Evolutionary conservation across 2,888 invertebrate genomes (phyloP), one percentile per base, ranked within the genome.

Genomic region (Zelleria hepariella): DNA sequence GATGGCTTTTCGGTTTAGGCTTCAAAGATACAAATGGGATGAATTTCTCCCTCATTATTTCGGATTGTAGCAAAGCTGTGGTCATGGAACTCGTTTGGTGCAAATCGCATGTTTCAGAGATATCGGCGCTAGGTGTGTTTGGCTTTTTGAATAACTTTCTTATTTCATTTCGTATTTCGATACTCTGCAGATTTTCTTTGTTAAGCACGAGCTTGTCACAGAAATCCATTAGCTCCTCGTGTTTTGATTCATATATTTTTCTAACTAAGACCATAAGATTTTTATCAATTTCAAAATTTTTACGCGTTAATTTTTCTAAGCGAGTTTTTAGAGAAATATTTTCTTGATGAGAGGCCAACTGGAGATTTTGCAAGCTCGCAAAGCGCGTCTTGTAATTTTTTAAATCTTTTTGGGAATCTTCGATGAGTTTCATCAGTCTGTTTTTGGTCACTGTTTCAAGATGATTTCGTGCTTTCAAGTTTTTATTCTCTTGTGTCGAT

Each of bases 401-500:
- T 21, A 82, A 3, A 82, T 74, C 66, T 62, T 73, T 78, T 56
- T 82, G 74, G 0, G 75, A 73, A 15, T 75, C 73, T 65, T 82
- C 79, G 23, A 82, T 73, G 48, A 80, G 68, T 52, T 67, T 68
- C 10, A 68, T 62, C 1, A 85, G 72, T 66, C 81, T 73, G 58
- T 73, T 78, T 69, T 80, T 86, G 0, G 82, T 76, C 68, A 78
- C 67, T 1, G 62, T 73, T 61, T 84, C 80, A 48, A 81, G 66
- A 55, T 83, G 76, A 64, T 74, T 80, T 60, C 74, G 75, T 67
- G 72, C 70, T 68, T 74, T 72, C 25, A 83, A 73, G 61, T 74
- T 77, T 72, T 80, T 83, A 62, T 85, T 86, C 67, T 86, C 84
- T 18, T 74, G 72, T 58, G 82, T 70, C 32, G 79, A 78, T n/a